These are phyloP conservation scores for Charina bottae DNA, from an alignment of 2,113 vertebrate genomes.

Conservation along the genomic window DNA sequence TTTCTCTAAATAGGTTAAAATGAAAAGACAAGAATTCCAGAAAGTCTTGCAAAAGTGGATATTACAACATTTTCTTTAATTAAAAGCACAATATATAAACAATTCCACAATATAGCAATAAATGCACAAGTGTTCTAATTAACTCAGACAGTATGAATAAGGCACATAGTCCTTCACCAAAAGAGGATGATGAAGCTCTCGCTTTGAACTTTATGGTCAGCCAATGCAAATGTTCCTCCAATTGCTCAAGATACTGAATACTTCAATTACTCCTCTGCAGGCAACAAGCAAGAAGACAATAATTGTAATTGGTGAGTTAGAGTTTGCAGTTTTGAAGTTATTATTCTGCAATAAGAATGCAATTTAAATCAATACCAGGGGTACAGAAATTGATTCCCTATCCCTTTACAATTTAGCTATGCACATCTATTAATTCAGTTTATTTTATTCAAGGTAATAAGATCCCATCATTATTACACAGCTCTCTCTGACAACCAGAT, in stretches of 20 bases:
- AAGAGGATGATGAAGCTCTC: background rate
- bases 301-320: background rate
- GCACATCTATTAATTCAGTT: background rate
- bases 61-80: background rate
- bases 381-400: background rate
- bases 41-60: background rate
- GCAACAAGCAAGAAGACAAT: background rate
- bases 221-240: background rate
- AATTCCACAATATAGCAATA: background rate
- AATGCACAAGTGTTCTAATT: background rate
- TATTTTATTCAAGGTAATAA: background rate
- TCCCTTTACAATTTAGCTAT: background rate
- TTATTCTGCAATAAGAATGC: background rate
- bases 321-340: background rate
- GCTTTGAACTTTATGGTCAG: background rate
- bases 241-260: background rate
- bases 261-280: background rate
- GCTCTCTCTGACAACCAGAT: background rate
- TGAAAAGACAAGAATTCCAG: background rate
- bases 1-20: background rate
- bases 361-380: background rate
- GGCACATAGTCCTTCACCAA: background rate
- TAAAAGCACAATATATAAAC: background rate
- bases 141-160: background rate
- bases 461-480: background rate